phyloP scores from a whole-genome alignment of 2,888 invertebrate species.

The Drosophila suboccidentalis region DNA sequence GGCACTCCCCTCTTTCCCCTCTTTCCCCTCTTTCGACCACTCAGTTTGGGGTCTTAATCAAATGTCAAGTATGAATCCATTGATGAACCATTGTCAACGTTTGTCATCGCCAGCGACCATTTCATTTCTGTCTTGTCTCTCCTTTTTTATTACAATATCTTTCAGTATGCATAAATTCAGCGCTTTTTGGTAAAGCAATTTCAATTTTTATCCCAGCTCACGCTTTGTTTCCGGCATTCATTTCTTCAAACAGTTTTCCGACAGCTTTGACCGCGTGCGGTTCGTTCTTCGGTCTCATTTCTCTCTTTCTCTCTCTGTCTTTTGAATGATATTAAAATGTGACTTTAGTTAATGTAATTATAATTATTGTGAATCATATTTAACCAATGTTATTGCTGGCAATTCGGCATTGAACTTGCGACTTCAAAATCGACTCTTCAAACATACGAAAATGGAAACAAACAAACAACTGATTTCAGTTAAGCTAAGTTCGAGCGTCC shows the following conservation, averaged over 20 bases:
- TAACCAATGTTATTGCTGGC: slow-evolving; percentile 32
- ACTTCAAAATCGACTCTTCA: slow-evolving; percentile 29
- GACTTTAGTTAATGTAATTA: neutral
- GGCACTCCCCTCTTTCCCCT: slow-evolving; percentile 33
- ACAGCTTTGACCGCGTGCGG: slow-evolving; percentile 61
- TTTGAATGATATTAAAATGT: slow-evolving; percentile 2
- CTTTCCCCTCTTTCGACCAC: neutral
- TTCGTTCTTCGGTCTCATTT: slow-evolving; percentile 30
- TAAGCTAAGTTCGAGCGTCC: slow-evolving; percentile 38
- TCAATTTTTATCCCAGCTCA: slow-evolving; percentile 36
- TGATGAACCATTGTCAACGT: slow-evolving; percentile 60
- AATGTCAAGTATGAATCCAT: slow-evolving; percentile 83
- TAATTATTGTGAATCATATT: slow-evolving; percentile 4
- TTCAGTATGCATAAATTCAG: slow-evolving; percentile 46
- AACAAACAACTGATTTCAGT: slow-evolving; percentile 52
- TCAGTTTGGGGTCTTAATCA: slow-evolving; percentile 54
- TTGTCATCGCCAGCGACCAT: slow-evolving; percentile 44
- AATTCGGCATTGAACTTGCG: slow-evolving; percentile 72
- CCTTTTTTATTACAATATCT: slow-evolving; percentile 57
- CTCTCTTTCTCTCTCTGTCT: neutral
- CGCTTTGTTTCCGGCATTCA: slow-evolving; percentile 45
- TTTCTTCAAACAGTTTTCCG: slow-evolving; percentile 65
- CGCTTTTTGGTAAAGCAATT: slow-evolving; percentile 62
- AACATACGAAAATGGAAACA: slow-evolving; percentile 10
- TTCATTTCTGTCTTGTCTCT: slow-evolving; percentile 42